Conservation (phyloP, 2,797 vertebrate genomes). For the Scolopax bukidnonensis region DNA sequence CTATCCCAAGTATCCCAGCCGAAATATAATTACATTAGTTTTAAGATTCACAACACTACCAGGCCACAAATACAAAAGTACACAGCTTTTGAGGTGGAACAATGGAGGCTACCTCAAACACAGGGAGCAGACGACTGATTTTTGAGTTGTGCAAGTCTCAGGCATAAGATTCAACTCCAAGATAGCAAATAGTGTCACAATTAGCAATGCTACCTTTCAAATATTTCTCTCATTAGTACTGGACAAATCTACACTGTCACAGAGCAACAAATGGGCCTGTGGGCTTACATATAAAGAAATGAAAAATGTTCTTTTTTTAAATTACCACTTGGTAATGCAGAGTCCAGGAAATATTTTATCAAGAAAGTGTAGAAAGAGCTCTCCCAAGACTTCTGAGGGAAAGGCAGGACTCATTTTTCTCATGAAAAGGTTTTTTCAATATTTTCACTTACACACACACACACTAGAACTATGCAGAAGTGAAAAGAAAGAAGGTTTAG, state of each 20-base stretch:
- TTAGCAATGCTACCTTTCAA: not conserved
- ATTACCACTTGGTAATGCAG: not conserved
- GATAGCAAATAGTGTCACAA: fast-evolving
- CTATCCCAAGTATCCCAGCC: not conserved
- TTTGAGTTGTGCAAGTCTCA: not conserved
- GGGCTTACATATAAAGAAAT: not conserved
- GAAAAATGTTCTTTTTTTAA: not conserved
- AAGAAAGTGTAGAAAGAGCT: not conserved
- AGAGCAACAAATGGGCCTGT: not conserved
- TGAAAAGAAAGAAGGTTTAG: not conserved
- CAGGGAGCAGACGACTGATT: not conserved
- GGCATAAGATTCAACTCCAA: not conserved
- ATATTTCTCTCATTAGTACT: not conserved
- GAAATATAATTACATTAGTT: not conserved
- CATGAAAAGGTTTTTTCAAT: not conserved
- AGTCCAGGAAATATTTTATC: not conserved
- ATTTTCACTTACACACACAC: not conserved
- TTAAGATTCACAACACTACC: not conserved
- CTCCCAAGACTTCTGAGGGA: not conserved
- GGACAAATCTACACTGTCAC: not conserved
- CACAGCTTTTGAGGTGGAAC: not conserved
- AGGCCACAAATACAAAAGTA: not conserved
- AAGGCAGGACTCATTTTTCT: not conserved
- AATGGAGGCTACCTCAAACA: not conserved
- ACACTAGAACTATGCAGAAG: not conserved